Base-by-base conservation (phyloP, 30 jellyfish, hydroid and myxozoan species). In the Nemopilema nomurai region DNA sequence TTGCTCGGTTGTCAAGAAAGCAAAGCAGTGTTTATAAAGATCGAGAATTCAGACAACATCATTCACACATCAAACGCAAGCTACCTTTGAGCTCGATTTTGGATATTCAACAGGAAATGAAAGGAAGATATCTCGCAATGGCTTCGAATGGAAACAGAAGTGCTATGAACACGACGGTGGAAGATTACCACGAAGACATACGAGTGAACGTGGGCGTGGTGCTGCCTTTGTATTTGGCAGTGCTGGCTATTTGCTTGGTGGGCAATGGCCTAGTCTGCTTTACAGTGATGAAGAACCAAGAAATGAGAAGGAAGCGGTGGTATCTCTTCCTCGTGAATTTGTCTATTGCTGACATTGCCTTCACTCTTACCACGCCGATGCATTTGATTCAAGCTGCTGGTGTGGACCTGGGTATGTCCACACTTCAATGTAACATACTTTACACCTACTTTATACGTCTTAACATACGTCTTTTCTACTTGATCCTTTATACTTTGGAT, bases 301-400 rank as follows among this genome's bases (percentile, higher is more conserved):
- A 76, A 76, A 76, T 76, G 86, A 76, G 86, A 57, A 21, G 16
- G 33, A 76, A 76, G 24, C 28, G 86, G 27, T 76, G 86, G 86
- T 76, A 76, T 21, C 52, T 49, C 63, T 76, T 21, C 62, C 18
- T 76, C 66, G 62, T 64, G 57, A 76, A 76, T 52, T 28, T 76
- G 1, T 62, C 86, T 16, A 53, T 76, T 28, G 75, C 86, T 28
- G 86, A 76, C 57, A 76, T 76, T 63, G 76, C 62, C 28, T 76
- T 76, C 27, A 72, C 76, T 8, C 62, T 76, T 19, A 51, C 62
- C 18, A 76, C 86, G 18, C 86, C 86, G 0, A 21, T 76, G 28
- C 86, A 76, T 25, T 64, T 76, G 64, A 57, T 76, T 13, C 74
- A 49, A 52, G 50, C 62, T 1, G 86, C 86, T 24, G 74, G 74